Base-by-base conservation (phyloP, 2,113 vertebrate genomes). In the Astur gentilis region DNA sequence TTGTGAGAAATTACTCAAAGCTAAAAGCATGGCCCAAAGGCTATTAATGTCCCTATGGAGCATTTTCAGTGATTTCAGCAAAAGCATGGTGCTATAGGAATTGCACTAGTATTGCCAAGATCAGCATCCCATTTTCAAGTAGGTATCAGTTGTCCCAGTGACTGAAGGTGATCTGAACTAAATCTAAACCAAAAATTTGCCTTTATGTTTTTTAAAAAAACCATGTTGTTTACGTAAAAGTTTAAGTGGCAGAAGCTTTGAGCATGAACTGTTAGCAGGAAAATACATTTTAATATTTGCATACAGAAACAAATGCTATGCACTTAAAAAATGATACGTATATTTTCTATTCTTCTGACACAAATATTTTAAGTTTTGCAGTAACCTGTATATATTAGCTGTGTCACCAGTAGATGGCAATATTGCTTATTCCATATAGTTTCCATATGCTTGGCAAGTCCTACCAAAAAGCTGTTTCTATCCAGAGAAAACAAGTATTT, bases 321-420 rank as follows among this genome's bases (percentile, higher is more conserved):
- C 27, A 13, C 36, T 54, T 62, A 23, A 29, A 69, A 69, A 76
- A 50, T 6, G 2, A 10, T 19, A 8, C 5, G 5, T 10, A 2
- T 2, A 4, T 32, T 84, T 67, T 71, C 26, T 31, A 0, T 70
- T 71, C 6, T 50, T 58, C 8, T 42, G 90, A 27, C 12, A 8
- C 14, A 31, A 67, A 0, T 4, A 2, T 36, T n/a, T 40, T 18
- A 9, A 13, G 42, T 44, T 34, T 11, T 57, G 44, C 47, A 31
- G 49, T 49, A 13, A 14, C 72, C 77, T 60, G 80, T 26, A 9
- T 64, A 6, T 80, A 73, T 6, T 20, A 90, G 65, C 57, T 22
- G 40, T 86, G 91, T 62, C 80, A 86, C 93, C 94, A 86, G 95
- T 57, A 96, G 93, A 77, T 97, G 96, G 93, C 97, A 88, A 67